Base-by-base conservation (phyloP, 2,888 invertebrate genomes). In the Dimorphilus gyrociliatus region DNA sequence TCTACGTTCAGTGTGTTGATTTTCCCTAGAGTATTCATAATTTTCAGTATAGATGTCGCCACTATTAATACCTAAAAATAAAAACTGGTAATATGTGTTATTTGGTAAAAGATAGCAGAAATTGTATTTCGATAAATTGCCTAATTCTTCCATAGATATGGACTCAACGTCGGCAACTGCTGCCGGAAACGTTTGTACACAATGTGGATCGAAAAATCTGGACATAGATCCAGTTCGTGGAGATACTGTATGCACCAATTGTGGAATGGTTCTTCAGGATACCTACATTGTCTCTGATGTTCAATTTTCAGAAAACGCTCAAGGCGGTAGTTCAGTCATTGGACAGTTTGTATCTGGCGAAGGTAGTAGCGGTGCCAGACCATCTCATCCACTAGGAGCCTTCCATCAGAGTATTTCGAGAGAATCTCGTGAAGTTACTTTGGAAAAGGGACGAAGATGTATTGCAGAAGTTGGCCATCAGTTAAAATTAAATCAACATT, bases 201-300 rank as follows among this genome's bases (percentile, higher is more conserved):
- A 67, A 36, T 69, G 69, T 45, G 67, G 67, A 3, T 64, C 65
- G 38, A 60, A 81, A 4, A 84, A 88, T 39, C 82, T 94, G 37
- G 92, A 94, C 65, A 81, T 79, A 37, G 94, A 94, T 62, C 79
- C 84, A 36, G 78, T 81, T 15, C 72, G 90, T 50, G 94, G 92
- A 19, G 88, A 92, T 70, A 78, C 81, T 7, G 86, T 92, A 1
- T 97, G 97, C 61, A 90, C 82, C 16, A 78, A 76, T 53, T 97
- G 97, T 66, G 97, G 94, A 16, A 77, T 81, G 5, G 94, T 97
- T 2, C 66, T 97, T 12, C 92, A 94, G 59, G 88, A 92, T 53
- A 85, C 81, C 50, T 77, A 86, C 32, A 94, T 97, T 53, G 90
- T 97, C 16, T 81, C 85, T 2, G 92, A 94, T 61, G 77, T 92